These are phyloP conservation scores for Schrankia costaestrigalis DNA, from an alignment of 2,888 invertebrate genomes.

Conservation along the genomic window DNA sequence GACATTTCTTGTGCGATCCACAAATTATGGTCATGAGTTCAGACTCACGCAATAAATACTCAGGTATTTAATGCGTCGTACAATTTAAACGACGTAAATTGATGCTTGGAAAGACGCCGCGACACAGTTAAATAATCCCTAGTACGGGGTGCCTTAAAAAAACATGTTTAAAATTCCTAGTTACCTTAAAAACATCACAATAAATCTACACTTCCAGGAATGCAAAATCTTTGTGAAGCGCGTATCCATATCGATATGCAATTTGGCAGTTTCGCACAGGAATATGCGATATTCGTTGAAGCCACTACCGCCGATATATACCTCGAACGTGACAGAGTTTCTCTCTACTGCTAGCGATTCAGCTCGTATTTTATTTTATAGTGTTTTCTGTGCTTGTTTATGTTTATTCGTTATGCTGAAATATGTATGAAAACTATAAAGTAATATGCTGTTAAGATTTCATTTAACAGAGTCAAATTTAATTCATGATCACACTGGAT, in stretches of 20 bases:
- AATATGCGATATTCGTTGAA: conserved; percentile 40
- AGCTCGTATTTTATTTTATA: conserved; percentile 24
- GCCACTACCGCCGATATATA: conserved; percentile 29
- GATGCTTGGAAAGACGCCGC: no score
- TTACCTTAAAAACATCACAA: no score
- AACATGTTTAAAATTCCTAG: neutral
- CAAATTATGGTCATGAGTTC: no score
- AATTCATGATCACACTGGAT: no score
- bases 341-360: conserved; percentile 17
- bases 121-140: no score
- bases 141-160: no score
- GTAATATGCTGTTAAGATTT: neutral
- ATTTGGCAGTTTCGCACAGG: conserved; percentile 47
- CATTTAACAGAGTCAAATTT: neutral
- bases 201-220: conserved; percentile 12
- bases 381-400: conserved; percentile 7
- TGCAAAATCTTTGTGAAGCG: conserved; percentile 1
- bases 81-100: no score
- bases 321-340: conserved; percentile 33
- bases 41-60: no score
- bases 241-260: conserved; percentile 49
- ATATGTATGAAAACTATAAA: neutral
- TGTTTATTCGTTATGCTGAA: conserved; percentile 1
- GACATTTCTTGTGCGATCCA: no score
- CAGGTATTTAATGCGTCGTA: no score